Base-by-base conservation (phyloP, 1,140 invertebrate species). In the Drosophila setifemur region DNA sequence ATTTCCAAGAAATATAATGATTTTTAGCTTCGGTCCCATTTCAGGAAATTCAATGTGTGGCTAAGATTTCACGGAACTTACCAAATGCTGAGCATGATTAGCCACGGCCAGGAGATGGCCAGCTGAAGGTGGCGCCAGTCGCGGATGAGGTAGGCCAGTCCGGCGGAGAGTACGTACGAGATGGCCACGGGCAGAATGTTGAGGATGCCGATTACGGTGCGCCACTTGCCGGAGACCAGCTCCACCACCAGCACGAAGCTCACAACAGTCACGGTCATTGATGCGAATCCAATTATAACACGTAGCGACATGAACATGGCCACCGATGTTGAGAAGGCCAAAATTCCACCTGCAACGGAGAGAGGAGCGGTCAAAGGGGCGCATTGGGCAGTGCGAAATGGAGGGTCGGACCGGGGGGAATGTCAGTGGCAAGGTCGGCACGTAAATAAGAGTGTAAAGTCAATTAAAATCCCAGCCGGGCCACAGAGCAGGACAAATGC, bases 41-140 rank as follows among this genome's bases (percentile, higher is more conserved):
- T n/a, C n/a, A n/a, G n/a, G 9, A 2, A 29, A 29, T 9, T 29
- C 6, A 29, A 29, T 29, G 28, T 29, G 9, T 2, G 2, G 28
- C 28, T 3, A 2, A 3, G 26, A 29, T 23, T 8, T 0, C 3
- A 16, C 2, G 5, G 8, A 23, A 64, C 82, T 91, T 91, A 95
- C 93, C 93, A 95, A 58, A 94, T 90, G 21, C 88, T 69, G 3
- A 95, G 81, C 37, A 96, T 91, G 3, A 93, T 74, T 37, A 95
- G 90, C 86, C 94, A 94, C 1, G 95, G 93, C 12, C 94, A 68
- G 0, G 95, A 95, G 28, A 95, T 92, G 3, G 94, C 92, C 48
- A 96, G 91, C 81, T 96, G 95, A 2, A 96, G 88, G 16, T 92
- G 90, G 33, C 94, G 92, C 96, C 96, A 97, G 68, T 95, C 78